phyloP scores from a whole-genome alignment of 2,113 vertebrate species.

The Ictalurus punctatus region DNA sequence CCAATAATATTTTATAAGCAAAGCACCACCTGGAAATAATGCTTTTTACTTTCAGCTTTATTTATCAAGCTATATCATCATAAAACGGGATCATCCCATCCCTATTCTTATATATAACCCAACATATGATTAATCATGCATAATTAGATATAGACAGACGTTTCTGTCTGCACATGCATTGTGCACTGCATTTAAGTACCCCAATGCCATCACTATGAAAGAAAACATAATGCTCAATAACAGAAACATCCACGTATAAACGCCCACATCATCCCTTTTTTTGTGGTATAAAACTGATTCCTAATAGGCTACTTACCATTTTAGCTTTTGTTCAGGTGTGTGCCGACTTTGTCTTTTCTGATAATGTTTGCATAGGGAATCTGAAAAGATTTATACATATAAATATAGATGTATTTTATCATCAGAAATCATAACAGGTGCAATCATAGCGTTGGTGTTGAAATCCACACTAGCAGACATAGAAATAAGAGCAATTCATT shows the following conservation, averaged over 20 bases:
- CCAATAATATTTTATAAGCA: neutral
- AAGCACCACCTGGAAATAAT: neutral
- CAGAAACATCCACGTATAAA: neutral
- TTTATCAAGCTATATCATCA: neutral
- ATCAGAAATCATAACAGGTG: neutral
- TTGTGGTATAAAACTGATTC: neutral
- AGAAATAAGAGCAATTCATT: neutral
- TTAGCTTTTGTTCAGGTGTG: conserved; percentile 93
- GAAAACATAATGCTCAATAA: neutral
- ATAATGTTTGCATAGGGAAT: conserved; percentile 97
- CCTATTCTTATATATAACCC: neutral
- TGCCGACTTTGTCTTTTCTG: conserved; percentile 93
- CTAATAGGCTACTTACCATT: conserved; percentile 70
- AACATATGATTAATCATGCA: neutral
- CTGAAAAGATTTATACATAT: conserved; percentile 63
- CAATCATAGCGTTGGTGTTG: neutral
- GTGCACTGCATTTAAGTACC: neutral
- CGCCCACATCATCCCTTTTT: too few relatives aligned
- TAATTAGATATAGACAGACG: neutral
- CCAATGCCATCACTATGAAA: neutral
- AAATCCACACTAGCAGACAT: neutral
- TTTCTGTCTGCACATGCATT: neutral
- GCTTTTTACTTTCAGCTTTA: neutral
- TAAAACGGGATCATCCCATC: neutral
- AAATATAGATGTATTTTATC: neutral